Percentiles rank a stretch among this genome's conserved stretches.
phyloP scores from a whole-genome alignment of 2,113 vertebrate genomes.

The Ariopsis seemanni region DNA sequence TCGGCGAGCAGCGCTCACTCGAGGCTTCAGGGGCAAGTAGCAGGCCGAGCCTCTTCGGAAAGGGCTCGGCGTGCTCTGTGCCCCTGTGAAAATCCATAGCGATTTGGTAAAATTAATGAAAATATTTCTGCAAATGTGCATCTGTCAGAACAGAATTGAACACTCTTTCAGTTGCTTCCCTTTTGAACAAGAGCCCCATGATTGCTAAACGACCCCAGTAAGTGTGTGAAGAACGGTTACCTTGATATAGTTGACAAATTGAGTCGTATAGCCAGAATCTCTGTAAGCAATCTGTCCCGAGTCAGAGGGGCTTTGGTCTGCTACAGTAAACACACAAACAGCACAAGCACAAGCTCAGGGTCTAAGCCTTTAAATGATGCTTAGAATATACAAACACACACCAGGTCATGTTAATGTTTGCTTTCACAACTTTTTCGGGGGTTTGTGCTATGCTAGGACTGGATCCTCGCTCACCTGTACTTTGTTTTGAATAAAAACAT shows the following conservation, averaged over 20 bases:
- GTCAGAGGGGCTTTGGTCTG: slow-evolving; percentile 64
- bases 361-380: background rate
- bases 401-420: background rate
- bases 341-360: background rate
- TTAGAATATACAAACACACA: background rate
- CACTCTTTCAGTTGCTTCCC: background rate
- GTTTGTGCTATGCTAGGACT: background rate
- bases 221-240: slow-evolving; percentile 58
- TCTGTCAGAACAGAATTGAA: no score
- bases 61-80: no score
- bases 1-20: no score
- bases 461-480: background rate
- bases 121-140: no score
- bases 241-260: slow-evolving; percentile 86
- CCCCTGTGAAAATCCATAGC: no score
- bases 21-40: no score
- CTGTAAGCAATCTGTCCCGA: slow-evolving; percentile 71
- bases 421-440: background rate
- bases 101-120: no score
- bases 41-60: no score
- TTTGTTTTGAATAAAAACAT: background rate
- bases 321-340: slow-evolving; percentile 18
- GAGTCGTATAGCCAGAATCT: slow-evolving; percentile 71
- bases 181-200: background rate
- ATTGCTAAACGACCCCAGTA: background rate